These are phyloP conservation scores for Mimumesa dahlbomi DNA, from an alignment of 2,888 invertebrate species.

Conservation along the genomic window DNA sequence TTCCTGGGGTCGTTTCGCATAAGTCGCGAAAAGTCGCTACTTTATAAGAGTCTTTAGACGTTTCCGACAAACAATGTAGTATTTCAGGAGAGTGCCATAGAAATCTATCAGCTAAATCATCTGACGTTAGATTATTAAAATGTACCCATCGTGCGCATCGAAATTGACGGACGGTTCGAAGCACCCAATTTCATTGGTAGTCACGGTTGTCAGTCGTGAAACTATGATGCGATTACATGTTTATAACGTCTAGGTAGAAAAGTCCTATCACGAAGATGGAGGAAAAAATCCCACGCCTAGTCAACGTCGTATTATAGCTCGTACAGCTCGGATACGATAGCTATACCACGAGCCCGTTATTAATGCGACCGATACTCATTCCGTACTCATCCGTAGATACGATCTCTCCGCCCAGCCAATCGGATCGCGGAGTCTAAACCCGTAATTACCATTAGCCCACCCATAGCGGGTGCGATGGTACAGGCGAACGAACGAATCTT, in stretches of 20 bases:
- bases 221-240: conserved; percentile 13
- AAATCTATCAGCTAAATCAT: too few relatives aligned
- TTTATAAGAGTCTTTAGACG: too few relatives aligned
- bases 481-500: conserved; percentile 62
- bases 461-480: conserved; percentile 71
- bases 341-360: conserved; percentile 61
- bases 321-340: conserved; percentile 50
- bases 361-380: conserved; percentile 70
- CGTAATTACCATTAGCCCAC: conserved; percentile 77
- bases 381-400: conserved; percentile 69
- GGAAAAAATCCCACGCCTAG: conserved; percentile 50
- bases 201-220: conserved; percentile 10
- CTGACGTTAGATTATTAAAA: too few relatives aligned
- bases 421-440: conserved; percentile 73
- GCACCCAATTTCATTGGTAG: neutral
- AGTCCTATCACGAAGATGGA: conserved; percentile 19
- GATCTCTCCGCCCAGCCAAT: conserved; percentile 77
- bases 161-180: neutral
- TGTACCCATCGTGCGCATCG: neutral
- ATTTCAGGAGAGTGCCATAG: too few relatives aligned
- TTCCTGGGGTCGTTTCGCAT: too few relatives aligned
- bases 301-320: conserved; percentile 60
- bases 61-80: too few relatives aligned
- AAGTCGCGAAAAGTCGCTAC: too few relatives aligned
- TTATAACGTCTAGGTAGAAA: conserved; percentile 3